These are phyloP conservation scores for Betta splendens DNA, from an alignment of 2,797 vertebrate genomes.

Conservation along the genomic window DNA sequence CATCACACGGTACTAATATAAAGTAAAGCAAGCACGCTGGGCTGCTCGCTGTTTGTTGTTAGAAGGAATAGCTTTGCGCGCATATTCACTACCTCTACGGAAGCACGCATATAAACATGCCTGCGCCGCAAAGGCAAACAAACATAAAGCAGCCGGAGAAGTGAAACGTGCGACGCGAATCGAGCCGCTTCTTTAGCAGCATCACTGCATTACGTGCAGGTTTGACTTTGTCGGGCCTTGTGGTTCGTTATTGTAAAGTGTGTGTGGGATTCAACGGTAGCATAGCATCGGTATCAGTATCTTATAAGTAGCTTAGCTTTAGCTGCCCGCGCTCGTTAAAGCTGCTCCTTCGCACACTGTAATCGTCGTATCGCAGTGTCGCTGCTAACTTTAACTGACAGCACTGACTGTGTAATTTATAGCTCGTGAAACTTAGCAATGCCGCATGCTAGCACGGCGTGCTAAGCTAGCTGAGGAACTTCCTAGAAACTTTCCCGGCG, in stretches of 20 bases:
- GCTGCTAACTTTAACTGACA: slow-evolving; percentile 1
- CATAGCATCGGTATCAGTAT: slow-evolving; percentile 6
- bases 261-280: not conserved
- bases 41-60: not conserved
- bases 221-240: too few relatives aligned
- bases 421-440: slow-evolving; percentile 34
- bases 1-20: not conserved
- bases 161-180: not conserved
- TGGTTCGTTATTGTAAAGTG: not conserved
- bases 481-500: slow-evolving; percentile 44
- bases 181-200: not conserved
- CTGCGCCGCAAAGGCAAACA: not conserved
- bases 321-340: not conserved
- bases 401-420: not conserved
- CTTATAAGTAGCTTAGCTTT: not conserved
- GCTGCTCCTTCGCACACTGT: not conserved
- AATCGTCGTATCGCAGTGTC: not conserved
- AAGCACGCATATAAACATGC: not conserved
- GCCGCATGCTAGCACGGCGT: slow-evolving; percentile 44
- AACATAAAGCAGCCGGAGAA: not conserved
- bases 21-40: not conserved
- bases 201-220: not conserved
- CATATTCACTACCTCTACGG: not conserved
- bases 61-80: not conserved
- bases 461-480: slow-evolving; percentile 64